phyloP scores from a whole-genome alignment of 1,140 invertebrate species.

The Lordiphosa stackelbergi region DNA sequence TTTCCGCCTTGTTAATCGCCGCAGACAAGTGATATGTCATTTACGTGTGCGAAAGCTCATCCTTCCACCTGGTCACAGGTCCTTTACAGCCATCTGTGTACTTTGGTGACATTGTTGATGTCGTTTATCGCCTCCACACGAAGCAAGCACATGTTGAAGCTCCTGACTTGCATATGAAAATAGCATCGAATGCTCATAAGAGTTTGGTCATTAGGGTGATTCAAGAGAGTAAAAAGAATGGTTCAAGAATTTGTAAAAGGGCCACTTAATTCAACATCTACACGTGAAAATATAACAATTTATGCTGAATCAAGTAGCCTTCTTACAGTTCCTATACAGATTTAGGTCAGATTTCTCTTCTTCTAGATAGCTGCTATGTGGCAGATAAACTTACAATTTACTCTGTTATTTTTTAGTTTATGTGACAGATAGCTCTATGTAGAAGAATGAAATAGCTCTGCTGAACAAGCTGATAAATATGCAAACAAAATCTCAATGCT shows the following conservation, averaged over 20 bases:
- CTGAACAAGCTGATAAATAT: no score
- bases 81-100: not conserved
- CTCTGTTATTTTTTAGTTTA: no score
- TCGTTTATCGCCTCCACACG: conserved; percentile 33
- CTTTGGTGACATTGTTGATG: conserved; percentile 21
- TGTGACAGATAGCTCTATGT: no score
- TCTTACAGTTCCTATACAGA: no score
- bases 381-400: no score
- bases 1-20: conserved; percentile 45
- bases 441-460: no score
- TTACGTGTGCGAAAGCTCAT: conserved; percentile 38
- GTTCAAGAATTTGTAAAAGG: not conserved
- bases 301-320: no score
- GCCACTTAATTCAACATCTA: no score
- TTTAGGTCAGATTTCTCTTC: no score
- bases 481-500: no score
- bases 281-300: no score
- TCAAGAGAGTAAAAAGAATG: conserved; percentile 2
- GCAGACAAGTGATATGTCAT: conserved; percentile 58
- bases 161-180: conserved; percentile 52
- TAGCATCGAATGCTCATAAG: conserved; percentile 21
- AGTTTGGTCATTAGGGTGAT: conserved; percentile 22
- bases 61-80: conserved; percentile 8
- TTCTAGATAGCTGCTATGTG: no score
- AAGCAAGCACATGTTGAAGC: conserved; percentile 31